phyloP scores from a whole-genome alignment of 1,140 invertebrate species.

The Araneus ventricosus region DNA sequence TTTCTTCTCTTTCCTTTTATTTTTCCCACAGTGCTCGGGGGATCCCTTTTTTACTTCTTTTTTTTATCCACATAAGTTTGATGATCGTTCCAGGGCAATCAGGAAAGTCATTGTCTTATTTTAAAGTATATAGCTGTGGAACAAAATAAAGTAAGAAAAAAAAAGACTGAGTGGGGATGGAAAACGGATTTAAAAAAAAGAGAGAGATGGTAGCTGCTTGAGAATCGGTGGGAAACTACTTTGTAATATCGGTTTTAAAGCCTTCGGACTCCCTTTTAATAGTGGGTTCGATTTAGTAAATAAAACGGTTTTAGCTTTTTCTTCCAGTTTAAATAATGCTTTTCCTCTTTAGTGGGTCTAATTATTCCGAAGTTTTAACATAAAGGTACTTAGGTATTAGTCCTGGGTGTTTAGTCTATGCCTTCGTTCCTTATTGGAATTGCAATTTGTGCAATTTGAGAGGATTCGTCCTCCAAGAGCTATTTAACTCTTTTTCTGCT shows the following conservation, averaged over 20 bases:
- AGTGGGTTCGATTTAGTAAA: conserved; percentile 72
- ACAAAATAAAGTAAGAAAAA: conserved; percentile 55
- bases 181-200: conserved; percentile 54
- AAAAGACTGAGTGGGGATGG: conserved; percentile 36
- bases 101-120: conserved; percentile 75
- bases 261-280: conserved; percentile 58
- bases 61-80: conserved; percentile 72
- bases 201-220: conserved; percentile 17
- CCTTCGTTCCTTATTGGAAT: conserved; percentile 56
- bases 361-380: conserved; percentile 75
- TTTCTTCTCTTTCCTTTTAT: conserved; percentile 30
- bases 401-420: conserved; percentile 59
- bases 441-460: conserved; percentile 66
- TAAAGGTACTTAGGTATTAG: conserved; percentile 73
- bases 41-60: background rate
- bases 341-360: conserved; percentile 54
- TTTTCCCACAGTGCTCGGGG: conserved; percentile 29
- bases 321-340: conserved; percentile 67
- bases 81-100: conserved; percentile 69
- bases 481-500: conserved; percentile 41
- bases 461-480: conserved; percentile 11
- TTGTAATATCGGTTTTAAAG: conserved; percentile 75
- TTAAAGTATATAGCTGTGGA: conserved; percentile 69
- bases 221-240: conserved; percentile 67
- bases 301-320: conserved; percentile 67